Conservation (phyloP, 2,113 vertebrate genomes). For the Lepisosteus osseus region DNA sequence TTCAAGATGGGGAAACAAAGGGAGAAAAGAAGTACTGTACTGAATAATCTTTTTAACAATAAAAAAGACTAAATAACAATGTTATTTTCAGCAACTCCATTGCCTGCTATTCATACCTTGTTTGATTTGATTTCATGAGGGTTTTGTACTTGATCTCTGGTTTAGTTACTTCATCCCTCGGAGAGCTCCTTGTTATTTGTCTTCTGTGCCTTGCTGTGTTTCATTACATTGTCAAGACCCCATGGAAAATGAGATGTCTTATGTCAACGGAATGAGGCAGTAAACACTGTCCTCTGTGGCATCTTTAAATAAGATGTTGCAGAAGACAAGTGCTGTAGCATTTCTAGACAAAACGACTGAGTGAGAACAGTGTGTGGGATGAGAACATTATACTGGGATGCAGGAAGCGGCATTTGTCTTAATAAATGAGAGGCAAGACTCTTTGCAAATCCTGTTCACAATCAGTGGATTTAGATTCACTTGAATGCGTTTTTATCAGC, state of each 20-base stretch:
- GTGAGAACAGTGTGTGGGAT: background rate
- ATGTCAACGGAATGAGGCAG: background rate
- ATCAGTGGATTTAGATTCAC: too few species aligned
- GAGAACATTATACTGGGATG: background rate
- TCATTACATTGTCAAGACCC: constrained; percentile 2
- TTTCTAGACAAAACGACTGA: background rate
- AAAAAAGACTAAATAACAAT: too few species aligned
- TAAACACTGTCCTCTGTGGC: background rate
- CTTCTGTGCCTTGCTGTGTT: background rate
- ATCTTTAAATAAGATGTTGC: constrained; percentile 3
- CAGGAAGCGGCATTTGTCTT: background rate
- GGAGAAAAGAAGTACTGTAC: too few species aligned
- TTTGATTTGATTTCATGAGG: background rate
- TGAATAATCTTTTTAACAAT: too few species aligned
- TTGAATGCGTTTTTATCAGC: too few species aligned
- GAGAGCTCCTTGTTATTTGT: background rate
- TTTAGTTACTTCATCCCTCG: background rate
- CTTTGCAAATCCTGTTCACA: too few species aligned
- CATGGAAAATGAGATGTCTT: background rate
- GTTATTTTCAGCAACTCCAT: background rate
- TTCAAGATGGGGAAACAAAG: too few species aligned
- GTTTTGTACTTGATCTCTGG: background rate
- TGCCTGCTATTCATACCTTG: background rate
- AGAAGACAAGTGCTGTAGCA: background rate
- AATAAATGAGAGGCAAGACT: too few species aligned